A percentile compares a stretch with the other conserved stretches of the same genome.
These are phyloP conservation scores for Luffia ferchaultella DNA, from an alignment of 2,888 invertebrate species.

Conservation along the genomic window DNA sequence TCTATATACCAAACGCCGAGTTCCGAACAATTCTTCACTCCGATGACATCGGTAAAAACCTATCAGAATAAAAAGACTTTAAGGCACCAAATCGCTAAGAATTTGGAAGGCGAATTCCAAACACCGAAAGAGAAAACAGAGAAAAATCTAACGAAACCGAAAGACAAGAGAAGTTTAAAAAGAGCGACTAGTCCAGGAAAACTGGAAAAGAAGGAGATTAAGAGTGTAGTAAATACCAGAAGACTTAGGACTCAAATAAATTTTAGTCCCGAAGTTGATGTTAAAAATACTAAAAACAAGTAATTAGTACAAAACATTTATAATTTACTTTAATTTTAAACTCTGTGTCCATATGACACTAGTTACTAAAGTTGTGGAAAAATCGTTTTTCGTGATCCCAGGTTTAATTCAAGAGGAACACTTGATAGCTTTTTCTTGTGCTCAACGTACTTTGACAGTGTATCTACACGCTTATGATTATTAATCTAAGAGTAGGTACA, in stretches of 20 bases:
- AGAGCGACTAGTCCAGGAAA: constrained; percentile 42
- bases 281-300: background rate
- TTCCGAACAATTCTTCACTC: constrained; percentile 41
- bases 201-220: constrained; percentile 19
- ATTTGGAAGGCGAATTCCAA: constrained; percentile 38
- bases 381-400: no score
- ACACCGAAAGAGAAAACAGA: constrained; percentile 19
- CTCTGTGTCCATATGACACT: background rate
- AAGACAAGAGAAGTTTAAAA: constrained; percentile 21
- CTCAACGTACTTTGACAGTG: no score
- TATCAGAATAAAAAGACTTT: constrained; percentile 27
- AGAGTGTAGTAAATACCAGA: constrained; percentile 15
- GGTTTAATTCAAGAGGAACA: no score
- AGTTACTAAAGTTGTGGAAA: background rate
- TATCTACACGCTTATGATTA: no score
- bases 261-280: constrained; percentile 8
- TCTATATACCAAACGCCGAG: constrained; percentile 17
- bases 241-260: constrained; percentile 18
- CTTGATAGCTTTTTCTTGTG: no score
- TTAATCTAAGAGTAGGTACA: no score
- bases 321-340: background rate
- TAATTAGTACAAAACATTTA: background rate
- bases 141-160: constrained; percentile 6
- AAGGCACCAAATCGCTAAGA: constrained; percentile 34
- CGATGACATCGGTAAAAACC: constrained; percentile 34